Evolutionary conservation across 2,888 invertebrate genomes (phyloP).

Genomic region (Drosophila mulleri): DNA sequence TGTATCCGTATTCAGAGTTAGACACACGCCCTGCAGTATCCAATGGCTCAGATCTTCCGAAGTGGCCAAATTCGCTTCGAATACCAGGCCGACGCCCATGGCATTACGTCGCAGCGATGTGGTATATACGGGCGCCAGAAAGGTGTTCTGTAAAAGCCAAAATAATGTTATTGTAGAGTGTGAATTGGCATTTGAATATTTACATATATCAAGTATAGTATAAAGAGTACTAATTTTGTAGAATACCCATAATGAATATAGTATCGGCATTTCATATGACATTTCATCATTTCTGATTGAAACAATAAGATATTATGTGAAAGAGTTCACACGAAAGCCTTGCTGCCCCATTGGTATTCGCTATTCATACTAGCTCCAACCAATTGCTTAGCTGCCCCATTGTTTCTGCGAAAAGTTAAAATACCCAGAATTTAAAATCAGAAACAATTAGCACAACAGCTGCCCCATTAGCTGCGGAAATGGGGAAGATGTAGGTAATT

Average conservation of each 20-base stretch:
- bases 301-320: background rate
- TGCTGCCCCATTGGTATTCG: background rate
- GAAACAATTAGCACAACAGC: slow-evolving; percentile 78
- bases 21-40: slow-evolving; percentile 95
- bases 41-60: slow-evolving; percentile 94
- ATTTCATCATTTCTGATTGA: background rate
- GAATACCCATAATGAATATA: background rate
- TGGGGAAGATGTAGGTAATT: slow-evolving; percentile 66
- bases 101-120: slow-evolving; percentile 94
- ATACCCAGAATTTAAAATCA: slow-evolving; percentile 66
- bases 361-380: background rate
- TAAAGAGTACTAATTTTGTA: background rate
- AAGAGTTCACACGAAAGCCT: background rate
- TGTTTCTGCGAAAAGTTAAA: slow-evolving; percentile 38
- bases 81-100: slow-evolving; percentile 96
- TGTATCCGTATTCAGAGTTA: slow-evolving; percentile 92
- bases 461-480: slow-evolving; percentile 67
- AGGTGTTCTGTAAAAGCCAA: slow-evolving; percentile 89
- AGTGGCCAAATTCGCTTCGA: slow-evolving; percentile 94
- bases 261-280: too few relatives aligned
- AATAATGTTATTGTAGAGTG: background rate
- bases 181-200: background rate
- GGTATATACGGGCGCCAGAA: slow-evolving; percentile 95
- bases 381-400: slow-evolving; percentile 4
- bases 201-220: too few relatives aligned